These are phyloP conservation scores for Myopa testacea DNA, from an alignment of 2,888 invertebrate species.

Conservation along the genomic window DNA sequence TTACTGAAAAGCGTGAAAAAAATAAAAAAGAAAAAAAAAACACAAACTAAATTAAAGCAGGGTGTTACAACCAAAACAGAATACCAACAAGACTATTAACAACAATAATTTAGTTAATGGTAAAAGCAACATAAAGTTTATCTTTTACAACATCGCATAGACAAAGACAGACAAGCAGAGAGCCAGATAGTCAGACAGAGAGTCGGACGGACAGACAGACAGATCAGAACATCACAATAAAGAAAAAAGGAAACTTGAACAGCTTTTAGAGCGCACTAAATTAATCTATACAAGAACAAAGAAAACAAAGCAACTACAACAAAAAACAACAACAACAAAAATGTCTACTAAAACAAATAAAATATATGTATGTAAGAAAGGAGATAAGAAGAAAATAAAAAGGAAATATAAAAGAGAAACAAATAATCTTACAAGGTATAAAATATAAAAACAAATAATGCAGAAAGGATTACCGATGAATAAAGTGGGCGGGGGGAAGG, in stretches of 20 bases:
- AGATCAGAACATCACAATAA: too few species aligned
- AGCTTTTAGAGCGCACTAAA: conserved; percentile 8
- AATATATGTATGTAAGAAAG: too few species aligned
- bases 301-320: not conserved
- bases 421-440: too few species aligned
- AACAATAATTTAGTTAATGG: not conserved
- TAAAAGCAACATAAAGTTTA: conserved; percentile 7
- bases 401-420: too few species aligned
- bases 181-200: too few species aligned
- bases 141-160: too few species aligned
- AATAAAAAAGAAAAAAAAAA: conserved; percentile 8
- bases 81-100: not conserved
- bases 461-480: not conserved
- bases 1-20: not conserved
- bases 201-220: too few species aligned
- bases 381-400: too few species aligned
- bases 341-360: too few species aligned
- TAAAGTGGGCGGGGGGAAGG: not conserved
- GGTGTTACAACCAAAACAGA: not conserved
- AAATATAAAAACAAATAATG: not conserved
- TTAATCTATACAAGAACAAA: conserved; percentile 14
- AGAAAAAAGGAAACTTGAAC: not conserved
- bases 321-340: too few species aligned
- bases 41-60: not conserved
- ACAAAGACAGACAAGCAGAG: too few species aligned